Base-by-base conservation (phyloP, 2,888 invertebrate genomes). In the Bombylius discolor region DNA sequence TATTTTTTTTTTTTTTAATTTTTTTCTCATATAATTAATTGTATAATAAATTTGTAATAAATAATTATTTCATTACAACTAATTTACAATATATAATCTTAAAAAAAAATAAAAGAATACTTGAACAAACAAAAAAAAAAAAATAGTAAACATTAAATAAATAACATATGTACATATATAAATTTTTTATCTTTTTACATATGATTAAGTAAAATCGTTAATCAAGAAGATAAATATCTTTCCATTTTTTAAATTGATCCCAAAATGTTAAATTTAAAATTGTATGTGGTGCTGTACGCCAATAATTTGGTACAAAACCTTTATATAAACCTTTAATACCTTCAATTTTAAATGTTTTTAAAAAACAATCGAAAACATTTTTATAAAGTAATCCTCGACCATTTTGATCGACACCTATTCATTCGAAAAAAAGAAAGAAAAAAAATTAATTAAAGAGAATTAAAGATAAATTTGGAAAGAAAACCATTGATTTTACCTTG, bases 271-370 rank as follows among this genome's bases (percentile, higher is more conserved):
- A 76, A 58, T 84, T 85, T 1, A 89, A 70, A 11, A 89, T 81
- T 0, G 88, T 87, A 66, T 90, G 89, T 0, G 89, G 89, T 5
- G 87, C 88, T 64, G 86, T 79, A 61, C 89, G 78, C 60, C 87
- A 74, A 72, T 87, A 87, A 4, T 85, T 81, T 0, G 89, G 87
- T 9, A 83, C 79, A 64, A 86, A 77, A 5, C 87, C 90, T 72
- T 90, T 90, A 70, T 89, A 90, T 42, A 89, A 78, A 1, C 88
- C 88, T 64, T 79, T 78, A 3, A 88, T 53, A 0, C 93, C 91
- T 77, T 93, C 93, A 4, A 79, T 81, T 66, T 73, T 78, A 64
- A 83, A 82, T 58, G 88, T 89, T 74, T 92, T 91, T 3, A 75
- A 63, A 39, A 88, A 78, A 66, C 91, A 91, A 70, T 93, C 90